phyloP scores from a whole-genome alignment of 2,797 vertebrate species.

The Loris lydekkerianus region DNA sequence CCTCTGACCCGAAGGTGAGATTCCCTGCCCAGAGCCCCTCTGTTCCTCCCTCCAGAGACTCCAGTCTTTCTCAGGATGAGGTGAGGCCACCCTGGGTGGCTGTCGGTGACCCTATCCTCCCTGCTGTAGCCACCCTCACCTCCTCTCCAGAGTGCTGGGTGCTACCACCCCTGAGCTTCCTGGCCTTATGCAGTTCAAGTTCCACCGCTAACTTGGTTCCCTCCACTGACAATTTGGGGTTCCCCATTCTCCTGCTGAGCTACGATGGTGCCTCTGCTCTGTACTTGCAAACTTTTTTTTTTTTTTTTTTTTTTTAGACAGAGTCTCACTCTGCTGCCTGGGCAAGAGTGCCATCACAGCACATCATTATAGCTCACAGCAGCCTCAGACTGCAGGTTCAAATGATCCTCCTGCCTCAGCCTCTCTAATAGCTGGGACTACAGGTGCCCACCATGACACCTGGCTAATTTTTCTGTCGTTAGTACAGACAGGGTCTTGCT shows the following conservation, averaged over 20 bases:
- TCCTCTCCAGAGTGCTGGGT: too few species aligned
- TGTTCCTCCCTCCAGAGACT: too few species aligned
- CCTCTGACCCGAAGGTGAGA: accelerated
- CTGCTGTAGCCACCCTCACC: accelerated
- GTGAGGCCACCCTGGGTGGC: too few species aligned
- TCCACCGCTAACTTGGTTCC: background rate
- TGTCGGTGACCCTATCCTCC: background rate
- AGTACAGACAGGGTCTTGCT: background rate
- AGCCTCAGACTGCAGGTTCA: background rate
- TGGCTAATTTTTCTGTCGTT: background rate
- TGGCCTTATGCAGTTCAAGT: background rate
- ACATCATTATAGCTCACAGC: background rate
- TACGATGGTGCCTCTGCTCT: accelerated
- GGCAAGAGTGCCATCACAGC: background rate
- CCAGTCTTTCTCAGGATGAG: background rate
- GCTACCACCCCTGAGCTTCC: background rate
- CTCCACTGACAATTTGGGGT: accelerated
- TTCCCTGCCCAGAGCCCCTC: background rate
- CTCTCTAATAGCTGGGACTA: background rate
- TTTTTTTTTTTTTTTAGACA: background rate
- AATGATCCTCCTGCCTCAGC: background rate
- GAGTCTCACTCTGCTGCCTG: background rate
- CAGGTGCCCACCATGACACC: accelerated
- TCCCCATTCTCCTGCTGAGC: background rate
- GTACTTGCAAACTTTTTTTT: background rate